Conservation (phyloP, 2,888 invertebrate species). For the Tiliacea aurago region DNA sequence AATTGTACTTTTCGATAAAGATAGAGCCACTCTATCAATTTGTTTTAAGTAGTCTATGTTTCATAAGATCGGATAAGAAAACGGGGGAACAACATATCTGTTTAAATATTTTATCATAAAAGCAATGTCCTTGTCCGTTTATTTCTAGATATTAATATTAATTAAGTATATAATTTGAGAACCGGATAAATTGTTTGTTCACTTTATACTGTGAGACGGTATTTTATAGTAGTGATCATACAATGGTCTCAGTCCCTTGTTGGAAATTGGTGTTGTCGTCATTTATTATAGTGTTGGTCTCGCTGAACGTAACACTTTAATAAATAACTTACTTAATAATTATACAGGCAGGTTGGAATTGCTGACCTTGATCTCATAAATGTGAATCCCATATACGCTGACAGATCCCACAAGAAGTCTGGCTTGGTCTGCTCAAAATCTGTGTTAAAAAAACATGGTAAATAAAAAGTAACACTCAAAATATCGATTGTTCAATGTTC, state of each 20-base stretch:
- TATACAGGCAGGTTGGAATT: background rate
- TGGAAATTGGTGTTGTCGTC: background rate
- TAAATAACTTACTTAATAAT: no score
- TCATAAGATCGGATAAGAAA: constrained; percentile 29
- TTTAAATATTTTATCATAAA: constrained; percentile 35
- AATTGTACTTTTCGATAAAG: constrained; percentile 48
- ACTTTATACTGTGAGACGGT: background rate
- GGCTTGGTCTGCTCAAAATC: background rate
- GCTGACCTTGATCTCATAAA: background rate
- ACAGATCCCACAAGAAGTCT: background rate
- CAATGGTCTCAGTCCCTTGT: background rate
- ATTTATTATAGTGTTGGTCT: background rate
- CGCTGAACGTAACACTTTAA: background rate
- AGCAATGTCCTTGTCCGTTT: constrained; percentile 38
- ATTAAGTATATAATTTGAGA: constrained; percentile 8
- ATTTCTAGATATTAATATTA: constrained; percentile 29
- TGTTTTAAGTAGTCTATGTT: constrained; percentile 46
- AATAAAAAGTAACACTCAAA: constrained; percentile 1
- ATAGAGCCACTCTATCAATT: constrained; percentile 30
- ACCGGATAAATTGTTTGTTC: constrained; percentile 8
- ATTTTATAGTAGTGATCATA: background rate
- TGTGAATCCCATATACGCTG: background rate
- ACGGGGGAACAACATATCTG: constrained; percentile 24
- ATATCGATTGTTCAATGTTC: constrained; percentile 22
- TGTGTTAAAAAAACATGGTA: background rate